Conservation (phyloP, 2,113 vertebrate genomes). For the Chiloscyllium plagiosum region DNA sequence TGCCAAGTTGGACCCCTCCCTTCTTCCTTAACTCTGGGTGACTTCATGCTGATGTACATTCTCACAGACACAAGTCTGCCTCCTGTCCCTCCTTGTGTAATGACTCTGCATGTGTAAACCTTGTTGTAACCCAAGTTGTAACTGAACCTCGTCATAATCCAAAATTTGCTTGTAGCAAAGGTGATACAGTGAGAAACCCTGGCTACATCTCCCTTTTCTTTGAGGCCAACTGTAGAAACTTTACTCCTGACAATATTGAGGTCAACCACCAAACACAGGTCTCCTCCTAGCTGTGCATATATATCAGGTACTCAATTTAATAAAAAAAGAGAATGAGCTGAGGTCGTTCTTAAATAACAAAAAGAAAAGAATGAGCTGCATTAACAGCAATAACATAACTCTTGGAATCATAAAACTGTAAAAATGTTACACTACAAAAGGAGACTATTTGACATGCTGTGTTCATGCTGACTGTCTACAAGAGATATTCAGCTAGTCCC, state of each 20-base stretch:
- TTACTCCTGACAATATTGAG: background rate
- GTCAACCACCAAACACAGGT: background rate
- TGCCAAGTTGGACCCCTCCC: background rate
- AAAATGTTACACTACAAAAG: no score
- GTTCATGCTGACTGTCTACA: no score
- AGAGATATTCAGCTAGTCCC: no score
- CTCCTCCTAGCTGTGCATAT: background rate
- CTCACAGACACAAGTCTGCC: background rate
- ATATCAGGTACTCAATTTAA: background rate
- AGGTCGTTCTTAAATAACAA: no score
- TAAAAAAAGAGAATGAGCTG: background rate
- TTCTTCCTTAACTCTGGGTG: background rate
- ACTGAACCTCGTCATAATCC: background rate
- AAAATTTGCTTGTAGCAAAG: background rate
- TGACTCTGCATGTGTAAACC: background rate
- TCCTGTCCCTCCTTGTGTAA: background rate
- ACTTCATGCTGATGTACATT: background rate
- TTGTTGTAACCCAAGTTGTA: background rate
- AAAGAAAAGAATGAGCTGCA: no score
- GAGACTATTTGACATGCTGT: no score
- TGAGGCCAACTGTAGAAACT: background rate
- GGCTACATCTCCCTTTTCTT: background rate
- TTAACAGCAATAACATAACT: no score
- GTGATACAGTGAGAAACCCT: background rate
- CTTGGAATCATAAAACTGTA: no score